Evolutionary conservation across 2,888 invertebrate species (phyloP).

Genomic region (Agrochola litura): DNA sequence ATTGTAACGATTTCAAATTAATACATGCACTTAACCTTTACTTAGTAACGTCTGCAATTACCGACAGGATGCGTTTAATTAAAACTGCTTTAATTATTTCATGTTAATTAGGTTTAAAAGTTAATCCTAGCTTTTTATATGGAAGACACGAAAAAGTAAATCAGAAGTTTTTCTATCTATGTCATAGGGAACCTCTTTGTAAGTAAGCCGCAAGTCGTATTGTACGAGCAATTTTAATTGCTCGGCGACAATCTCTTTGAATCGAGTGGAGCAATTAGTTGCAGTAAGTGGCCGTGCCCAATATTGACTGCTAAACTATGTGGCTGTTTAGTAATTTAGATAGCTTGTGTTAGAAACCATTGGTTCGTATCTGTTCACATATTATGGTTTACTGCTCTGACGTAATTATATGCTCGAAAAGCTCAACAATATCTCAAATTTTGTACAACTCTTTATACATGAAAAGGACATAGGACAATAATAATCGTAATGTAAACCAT

Average conservation of each 20-base stretch:
- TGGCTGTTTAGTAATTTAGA: constrained; percentile 18
- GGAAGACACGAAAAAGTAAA: not conserved
- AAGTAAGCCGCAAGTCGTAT: not conserved
- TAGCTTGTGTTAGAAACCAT: constrained; percentile 3
- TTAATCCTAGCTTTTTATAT: not conserved
- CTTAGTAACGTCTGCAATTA: constrained; percentile 25
- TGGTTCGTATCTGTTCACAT: not conserved
- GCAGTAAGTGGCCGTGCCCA: constrained; percentile 28
- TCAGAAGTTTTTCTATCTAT: not conserved
- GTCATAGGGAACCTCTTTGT: not conserved
- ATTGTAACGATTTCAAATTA: constrained; percentile 57
- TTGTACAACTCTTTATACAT: not conserved
- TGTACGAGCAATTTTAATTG: constrained; percentile 3
- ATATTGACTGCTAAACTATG: constrained; percentile 25
- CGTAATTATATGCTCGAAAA: not conserved
- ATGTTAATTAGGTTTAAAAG: constrained; percentile 48
- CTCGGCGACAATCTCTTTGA: constrained; percentile 43
- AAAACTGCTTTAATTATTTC: constrained; percentile 48
- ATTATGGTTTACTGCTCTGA: not conserved
- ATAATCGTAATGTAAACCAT: not conserved
- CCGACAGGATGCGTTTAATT: constrained; percentile 48
- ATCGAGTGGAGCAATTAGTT: constrained; percentile 38
- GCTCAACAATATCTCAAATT: not conserved
- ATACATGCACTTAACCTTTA: constrained; percentile 53
- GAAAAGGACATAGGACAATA: not conserved